Percentiles rank a stretch among this genome's conserved stretches.
Conservation (phyloP, 2,888 invertebrate genomes). For the Drosophila paramelanica region DNA sequence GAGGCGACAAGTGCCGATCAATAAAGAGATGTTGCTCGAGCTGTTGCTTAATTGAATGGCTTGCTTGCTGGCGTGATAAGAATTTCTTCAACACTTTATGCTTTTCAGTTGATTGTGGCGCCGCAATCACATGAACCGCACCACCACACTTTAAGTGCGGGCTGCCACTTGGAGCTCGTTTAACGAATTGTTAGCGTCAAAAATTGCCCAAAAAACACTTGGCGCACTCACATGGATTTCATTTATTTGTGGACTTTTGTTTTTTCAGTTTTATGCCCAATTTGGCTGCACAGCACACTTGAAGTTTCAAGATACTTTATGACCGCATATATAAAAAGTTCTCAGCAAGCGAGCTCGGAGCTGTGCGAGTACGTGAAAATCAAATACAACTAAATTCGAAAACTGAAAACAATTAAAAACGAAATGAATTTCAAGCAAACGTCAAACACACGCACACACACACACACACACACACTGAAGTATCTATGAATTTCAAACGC, state of each 20-base stretch:
- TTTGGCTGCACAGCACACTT: conserved; percentile 23
- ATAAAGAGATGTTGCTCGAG: conserved; percentile 39
- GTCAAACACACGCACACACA: conserved; percentile 9
- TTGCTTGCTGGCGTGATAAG: conserved; percentile 49
- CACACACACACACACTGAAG: conserved; percentile 29
- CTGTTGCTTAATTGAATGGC: conserved; percentile 63
- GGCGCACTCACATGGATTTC: conserved; percentile 47
- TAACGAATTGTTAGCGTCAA: conserved; percentile 55
- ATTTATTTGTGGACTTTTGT: background rate
- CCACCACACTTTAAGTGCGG: conserved; percentile 30
- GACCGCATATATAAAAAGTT: conserved; percentile 34
- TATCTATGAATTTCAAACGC: conserved; percentile 69
- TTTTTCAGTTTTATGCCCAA: conserved; percentile 3
- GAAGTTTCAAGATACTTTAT: conserved; percentile 34
- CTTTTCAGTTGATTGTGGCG: conserved; percentile 33
- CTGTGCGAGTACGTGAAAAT: conserved; percentile 74
- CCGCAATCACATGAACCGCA: conserved; percentile 37
- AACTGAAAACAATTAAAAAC: conserved; percentile 79
- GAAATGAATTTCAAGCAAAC: conserved; percentile 68
- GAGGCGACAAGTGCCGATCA: conserved; percentile 12
- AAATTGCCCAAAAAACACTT: conserved; percentile 45
- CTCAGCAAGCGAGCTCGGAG: conserved; percentile 46
- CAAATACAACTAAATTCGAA: conserved; percentile 78
- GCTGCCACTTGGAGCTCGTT: conserved; percentile 40
- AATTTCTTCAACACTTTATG: conserved; percentile 37